Evolutionary conservation across 2,113 vertebrate species (phyloP).

Genomic region (Hyla sarda): DNA sequence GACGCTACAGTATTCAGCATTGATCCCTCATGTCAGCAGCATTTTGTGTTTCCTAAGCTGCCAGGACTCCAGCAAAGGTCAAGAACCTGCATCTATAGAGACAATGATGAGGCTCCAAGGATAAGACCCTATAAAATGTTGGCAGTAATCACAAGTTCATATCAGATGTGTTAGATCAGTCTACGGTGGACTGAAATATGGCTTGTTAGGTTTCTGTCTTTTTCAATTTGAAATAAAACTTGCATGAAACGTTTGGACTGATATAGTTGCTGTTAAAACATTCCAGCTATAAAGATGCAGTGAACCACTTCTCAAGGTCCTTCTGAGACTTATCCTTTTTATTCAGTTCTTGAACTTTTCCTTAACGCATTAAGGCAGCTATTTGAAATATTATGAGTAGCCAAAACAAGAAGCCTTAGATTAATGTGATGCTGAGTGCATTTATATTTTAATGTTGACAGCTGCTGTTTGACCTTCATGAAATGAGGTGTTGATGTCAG

Average conservation of each 20-base stretch:
- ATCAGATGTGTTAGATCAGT: neutral
- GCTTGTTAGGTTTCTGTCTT: neutral
- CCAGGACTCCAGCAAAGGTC: neutral
- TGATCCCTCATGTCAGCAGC: neutral
- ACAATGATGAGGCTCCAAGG: neutral
- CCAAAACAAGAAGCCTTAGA: slow-evolving; percentile 58
- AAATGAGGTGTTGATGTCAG: slow-evolving; percentile 54
- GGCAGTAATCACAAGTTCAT: neutral
- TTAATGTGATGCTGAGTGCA: slow-evolving; percentile 40
- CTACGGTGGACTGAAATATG: neutral
- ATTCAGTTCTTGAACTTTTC: slow-evolving; percentile 3
- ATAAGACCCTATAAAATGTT: neutral
- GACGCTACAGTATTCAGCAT: neutral
- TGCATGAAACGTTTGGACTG: neutral
- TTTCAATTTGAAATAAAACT: neutral
- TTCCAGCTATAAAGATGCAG: neutral
- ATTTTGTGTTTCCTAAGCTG: neutral
- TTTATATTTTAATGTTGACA: slow-evolving; percentile 59
- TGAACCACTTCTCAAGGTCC: neutral
- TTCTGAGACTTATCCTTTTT: neutral
- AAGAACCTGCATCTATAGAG: neutral
- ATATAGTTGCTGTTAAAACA: neutral
- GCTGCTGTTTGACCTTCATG: slow-evolving; percentile 56
- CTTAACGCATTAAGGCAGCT: slow-evolving; percentile 40
- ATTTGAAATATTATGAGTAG: slow-evolving; percentile 53